Evolutionary conservation across 2,888 invertebrate genomes (phyloP), one percentile per base, ranked within the genome.

Genomic region (Hoplodrina ambigua): DNA sequence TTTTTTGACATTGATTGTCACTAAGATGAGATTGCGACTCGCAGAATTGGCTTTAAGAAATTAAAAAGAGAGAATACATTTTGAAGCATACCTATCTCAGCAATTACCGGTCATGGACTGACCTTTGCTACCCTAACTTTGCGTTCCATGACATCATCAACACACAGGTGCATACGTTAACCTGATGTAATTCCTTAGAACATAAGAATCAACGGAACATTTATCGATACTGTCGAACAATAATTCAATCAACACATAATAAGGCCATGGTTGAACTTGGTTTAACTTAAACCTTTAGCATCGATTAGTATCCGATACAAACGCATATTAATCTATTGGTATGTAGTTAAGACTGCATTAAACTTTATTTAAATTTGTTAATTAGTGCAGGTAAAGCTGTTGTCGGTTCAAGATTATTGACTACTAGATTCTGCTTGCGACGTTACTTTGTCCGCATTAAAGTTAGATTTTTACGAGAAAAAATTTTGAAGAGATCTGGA

Each of bases 231-330:
- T 49, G 81, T 85, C 73, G 67, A 80, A 82, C 84, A 85, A 89
- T 89, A 89, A 87, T 85, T 88, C 87, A 86, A 85, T 83, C 80
- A 80, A 63, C 70, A 81, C 69, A 80, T 84, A 88, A 86, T 88
- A 89, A 91, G 92, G 92, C 89, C 92, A 88, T 75, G 87, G 87
- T 85, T 85, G 82, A 85, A 87, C 84, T 85, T 88, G 87, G 87
- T 83, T 85, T 82, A 87, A 90, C 85, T 86, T 90, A 89, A 89
- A 89, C 91, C 91, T 91, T 89, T 90, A 82, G 33, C 68, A 54
- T 69, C 81, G 77, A 83, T 87, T 85, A 85, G 80, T 85, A 84
- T 84, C 82, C 78, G 69, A 80, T 80, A 85, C 81, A 79, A 65
- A 69, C 64, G 69, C 72, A 76, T 88, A 91, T 91, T 91, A 89